phyloP scores from a whole-genome alignment of 1,140 invertebrate species.

The Caenorhabditis latens region DNA sequence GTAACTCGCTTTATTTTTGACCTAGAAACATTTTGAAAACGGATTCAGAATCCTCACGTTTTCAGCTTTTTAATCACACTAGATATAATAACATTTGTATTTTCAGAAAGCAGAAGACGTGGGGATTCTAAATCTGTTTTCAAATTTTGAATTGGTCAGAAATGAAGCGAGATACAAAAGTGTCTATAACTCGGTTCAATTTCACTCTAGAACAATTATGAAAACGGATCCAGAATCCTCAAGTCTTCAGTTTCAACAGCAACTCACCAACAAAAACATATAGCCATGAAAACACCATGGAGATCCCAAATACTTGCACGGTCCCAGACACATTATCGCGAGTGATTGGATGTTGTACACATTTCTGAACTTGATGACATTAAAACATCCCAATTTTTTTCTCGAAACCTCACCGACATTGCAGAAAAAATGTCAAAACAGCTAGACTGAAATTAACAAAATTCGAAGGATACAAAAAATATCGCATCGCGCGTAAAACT shows the following conservation, averaged over 20 bases:
- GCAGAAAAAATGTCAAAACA: background rate
- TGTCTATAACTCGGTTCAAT: no score
- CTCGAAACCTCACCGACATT: background rate
- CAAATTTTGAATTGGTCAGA: no score
- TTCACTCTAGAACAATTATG: no score
- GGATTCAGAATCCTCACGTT: no score
- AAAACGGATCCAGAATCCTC: no score
- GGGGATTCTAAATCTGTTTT: no score
- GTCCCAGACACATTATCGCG: constrained; percentile 25
- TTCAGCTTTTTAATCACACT: background rate
- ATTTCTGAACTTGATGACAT: background rate
- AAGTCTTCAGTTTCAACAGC: no score
- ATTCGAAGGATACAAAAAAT: constrained; percentile 34
- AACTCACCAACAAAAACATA: constrained; percentile 7
- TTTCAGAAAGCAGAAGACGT: no score
- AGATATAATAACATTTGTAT: no score
- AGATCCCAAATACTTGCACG: background rate
- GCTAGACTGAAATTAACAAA: background rate
- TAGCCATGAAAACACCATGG: constrained; percentile 39
- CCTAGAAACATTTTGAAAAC: no score
- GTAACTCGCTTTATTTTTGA: no score
- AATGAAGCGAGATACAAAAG: no score
- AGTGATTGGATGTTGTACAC: constrained; percentile 2
- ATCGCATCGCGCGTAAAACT: background rate
- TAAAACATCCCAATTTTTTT: background rate